Percentiles rank a stretch among this genome's conserved stretches.
Evolutionary conservation across 2,888 invertebrate species (phyloP).

Genomic region (Odontocolon sp.): DNA sequence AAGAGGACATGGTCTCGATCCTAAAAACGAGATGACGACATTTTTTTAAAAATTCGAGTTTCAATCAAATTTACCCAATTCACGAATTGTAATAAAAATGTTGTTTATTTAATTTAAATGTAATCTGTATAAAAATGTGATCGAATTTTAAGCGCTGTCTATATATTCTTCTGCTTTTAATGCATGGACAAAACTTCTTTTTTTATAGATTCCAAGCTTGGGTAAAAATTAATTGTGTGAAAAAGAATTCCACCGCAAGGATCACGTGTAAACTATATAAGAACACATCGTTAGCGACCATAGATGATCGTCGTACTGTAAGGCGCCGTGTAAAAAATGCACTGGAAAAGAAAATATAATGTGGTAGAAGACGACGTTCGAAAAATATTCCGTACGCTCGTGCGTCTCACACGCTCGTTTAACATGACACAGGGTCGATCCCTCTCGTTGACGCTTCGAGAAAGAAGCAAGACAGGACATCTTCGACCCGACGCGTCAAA

Average conservation of each 20-base stretch:
- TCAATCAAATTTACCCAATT: no score
- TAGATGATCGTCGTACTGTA: slow-evolving; percentile 30
- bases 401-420: slow-evolving; percentile 44
- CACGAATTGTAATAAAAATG: no score
- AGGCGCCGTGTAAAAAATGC: slow-evolving; percentile 32
- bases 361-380: slow-evolving; percentile 5
- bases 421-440: slow-evolving; percentile 48
- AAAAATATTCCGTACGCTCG: slow-evolving; percentile 21
- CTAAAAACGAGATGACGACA: no score
- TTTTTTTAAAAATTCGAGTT: no score
- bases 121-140: no score
- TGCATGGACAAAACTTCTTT: background rate
- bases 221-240: slow-evolving; percentile 7
- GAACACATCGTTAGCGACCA: slow-evolving; percentile 30
- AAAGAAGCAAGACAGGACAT: slow-evolving; percentile 61
- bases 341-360: slow-evolving; percentile 32
- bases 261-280: slow-evolving; percentile 16
- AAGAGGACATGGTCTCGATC: no score
- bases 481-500: slow-evolving; percentile 70
- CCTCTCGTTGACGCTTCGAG: slow-evolving; percentile 47
- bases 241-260: background rate
- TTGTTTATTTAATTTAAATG: no score
- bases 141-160: no score
- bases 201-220: background rate
- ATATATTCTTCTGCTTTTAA: no score